A percentile compares a stretch with the other conserved stretches of the same genome.
Evolutionary conservation across 2,888 invertebrate species (phyloP).

Genomic region (Drosophila fulvimacula): DNA sequence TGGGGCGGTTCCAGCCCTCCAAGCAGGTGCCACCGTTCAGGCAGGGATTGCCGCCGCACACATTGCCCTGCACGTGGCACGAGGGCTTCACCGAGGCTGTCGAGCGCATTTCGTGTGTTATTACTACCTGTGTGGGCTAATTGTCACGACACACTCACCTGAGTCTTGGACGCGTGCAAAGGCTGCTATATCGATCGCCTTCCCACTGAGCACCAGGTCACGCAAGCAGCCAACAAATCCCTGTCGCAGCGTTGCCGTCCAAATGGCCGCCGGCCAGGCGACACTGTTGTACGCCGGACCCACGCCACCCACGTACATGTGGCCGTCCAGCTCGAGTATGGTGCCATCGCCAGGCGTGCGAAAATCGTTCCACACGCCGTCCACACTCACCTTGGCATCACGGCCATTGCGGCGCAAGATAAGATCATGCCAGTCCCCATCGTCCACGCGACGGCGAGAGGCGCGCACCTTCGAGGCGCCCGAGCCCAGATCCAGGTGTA

Average conservation of each 20-base stretch:
- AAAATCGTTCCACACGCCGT: conserved; percentile 94
- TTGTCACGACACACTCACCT: conserved; percentile 85
- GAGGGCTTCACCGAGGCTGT: conserved; percentile 94
- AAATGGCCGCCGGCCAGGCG: conserved; percentile 93
- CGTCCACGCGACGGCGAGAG: conserved; percentile 93
- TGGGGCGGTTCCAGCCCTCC: conserved; percentile 97
- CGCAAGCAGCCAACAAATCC: conserved; percentile 98
- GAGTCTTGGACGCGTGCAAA: conserved; percentile 96
- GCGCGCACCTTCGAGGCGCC: conserved; percentile 94
- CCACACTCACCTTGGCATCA: conserved; percentile 95
- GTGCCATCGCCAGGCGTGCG: conserved; percentile 95
- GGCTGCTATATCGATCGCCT: conserved; percentile 94
- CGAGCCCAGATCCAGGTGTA: conserved; percentile 96
- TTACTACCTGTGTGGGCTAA: neutral
- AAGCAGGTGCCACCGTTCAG: conserved; percentile 94
- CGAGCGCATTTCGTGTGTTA: neutral
- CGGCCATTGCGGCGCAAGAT: conserved; percentile 92
- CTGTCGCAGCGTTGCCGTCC: conserved; percentile 94
- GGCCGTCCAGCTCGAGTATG: conserved; percentile 94
- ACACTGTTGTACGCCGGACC: conserved; percentile 92
- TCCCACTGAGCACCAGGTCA: conserved; percentile 94
- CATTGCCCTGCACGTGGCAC: conserved; percentile 92
- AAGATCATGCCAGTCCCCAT: conserved; percentile 97
- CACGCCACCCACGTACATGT: conserved; percentile 94
- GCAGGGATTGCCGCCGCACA: conserved; percentile 94